A percentile compares a stretch with the other conserved stretches of the same genome.
These are phyloP conservation scores for Drosophila yooni DNA, from an alignment of 2,888 invertebrate species.

Conservation along the genomic window DNA sequence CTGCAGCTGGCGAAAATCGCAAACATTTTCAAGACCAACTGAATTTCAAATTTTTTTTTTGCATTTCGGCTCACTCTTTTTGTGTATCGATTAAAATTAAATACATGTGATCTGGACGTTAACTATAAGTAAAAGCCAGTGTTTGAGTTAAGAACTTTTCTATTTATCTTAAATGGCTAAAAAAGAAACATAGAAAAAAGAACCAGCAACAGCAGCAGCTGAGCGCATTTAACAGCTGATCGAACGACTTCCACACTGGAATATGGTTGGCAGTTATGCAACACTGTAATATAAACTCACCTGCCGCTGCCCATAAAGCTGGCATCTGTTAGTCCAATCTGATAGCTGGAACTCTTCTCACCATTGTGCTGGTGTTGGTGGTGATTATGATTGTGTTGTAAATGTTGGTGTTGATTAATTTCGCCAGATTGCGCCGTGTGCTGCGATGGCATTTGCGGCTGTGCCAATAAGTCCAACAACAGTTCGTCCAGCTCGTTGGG, in stretches of 20 bases:
- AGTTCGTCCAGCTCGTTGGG: conserved; percentile 60
- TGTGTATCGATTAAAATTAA: conserved; percentile 45
- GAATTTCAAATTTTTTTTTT: neutral
- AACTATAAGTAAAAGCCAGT: neutral
- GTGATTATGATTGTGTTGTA: conserved; percentile 20
- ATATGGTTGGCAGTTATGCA: conserved; percentile 1
- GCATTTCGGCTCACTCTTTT: conserved; percentile 2
- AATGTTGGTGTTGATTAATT: conserved; percentile 25
- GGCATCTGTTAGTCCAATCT: conserved; percentile 76
- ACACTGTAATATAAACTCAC: conserved; percentile 59
- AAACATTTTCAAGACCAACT: conserved; percentile 48
- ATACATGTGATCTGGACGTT: conserved; percentile 36
- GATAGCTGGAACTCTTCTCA: conserved; percentile 81
- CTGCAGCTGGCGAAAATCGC: conserved; percentile 52
- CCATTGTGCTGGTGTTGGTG: conserved; percentile 61
- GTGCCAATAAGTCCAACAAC: conserved; percentile 50
- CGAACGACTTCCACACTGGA: neutral
- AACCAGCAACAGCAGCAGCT: neutral
- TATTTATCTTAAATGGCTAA: neutral
- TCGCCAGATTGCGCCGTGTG: conserved; percentile 23
- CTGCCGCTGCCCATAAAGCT: conserved; percentile 79
- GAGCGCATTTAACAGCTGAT: conserved; percentile 4
- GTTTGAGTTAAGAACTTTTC: neutral
- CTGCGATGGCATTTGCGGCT: conserved; percentile 33
- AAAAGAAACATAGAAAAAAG: neutral